Conservation (phyloP, 2,797 vertebrate genomes). For the Sarcoramphus papa region DNA sequence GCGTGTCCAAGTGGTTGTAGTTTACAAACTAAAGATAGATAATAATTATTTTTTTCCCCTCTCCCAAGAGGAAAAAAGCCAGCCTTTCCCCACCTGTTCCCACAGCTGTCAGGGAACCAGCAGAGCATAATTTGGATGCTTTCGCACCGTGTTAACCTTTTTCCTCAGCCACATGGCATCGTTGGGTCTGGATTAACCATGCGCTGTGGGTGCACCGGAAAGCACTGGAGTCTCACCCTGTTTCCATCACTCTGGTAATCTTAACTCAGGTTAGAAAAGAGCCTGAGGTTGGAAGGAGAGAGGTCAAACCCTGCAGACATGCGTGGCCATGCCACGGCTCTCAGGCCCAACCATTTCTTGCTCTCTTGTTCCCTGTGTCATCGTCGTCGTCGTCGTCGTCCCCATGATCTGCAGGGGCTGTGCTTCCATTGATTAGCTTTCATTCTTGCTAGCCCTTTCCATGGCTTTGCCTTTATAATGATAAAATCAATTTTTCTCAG, state of each 20-base stretch:
- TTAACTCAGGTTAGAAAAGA: background rate
- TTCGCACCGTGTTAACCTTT: rapidly evolving
- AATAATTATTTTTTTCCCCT: background rate
- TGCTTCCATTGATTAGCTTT: background rate
- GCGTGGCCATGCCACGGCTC: rapidly evolving
- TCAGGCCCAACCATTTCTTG: background rate
- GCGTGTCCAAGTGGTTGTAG: rapidly evolving
- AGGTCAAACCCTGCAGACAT: background rate
- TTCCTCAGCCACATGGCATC: rapidly evolving
- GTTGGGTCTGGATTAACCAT: background rate
- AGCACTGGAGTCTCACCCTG: rapidly evolving
- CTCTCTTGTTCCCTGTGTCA: background rate
- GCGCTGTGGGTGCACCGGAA: rapidly evolving
- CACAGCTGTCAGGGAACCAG: background rate
- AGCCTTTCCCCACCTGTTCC: background rate
- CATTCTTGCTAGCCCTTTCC: background rate
- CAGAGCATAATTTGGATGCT: background rate
- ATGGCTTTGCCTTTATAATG: background rate
- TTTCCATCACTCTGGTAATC: background rate
- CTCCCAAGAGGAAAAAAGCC: background rate
- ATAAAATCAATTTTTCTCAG: background rate
- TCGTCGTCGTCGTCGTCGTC: too few species aligned
- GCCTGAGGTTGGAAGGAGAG: background rate
- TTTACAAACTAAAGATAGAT: background rate
- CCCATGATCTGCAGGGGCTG: background rate